A percentile compares a stretch with the other conserved stretches of the same genome.
Conservation (phyloP, 2,888 invertebrate species). For the Drosophila barbarae region DNA sequence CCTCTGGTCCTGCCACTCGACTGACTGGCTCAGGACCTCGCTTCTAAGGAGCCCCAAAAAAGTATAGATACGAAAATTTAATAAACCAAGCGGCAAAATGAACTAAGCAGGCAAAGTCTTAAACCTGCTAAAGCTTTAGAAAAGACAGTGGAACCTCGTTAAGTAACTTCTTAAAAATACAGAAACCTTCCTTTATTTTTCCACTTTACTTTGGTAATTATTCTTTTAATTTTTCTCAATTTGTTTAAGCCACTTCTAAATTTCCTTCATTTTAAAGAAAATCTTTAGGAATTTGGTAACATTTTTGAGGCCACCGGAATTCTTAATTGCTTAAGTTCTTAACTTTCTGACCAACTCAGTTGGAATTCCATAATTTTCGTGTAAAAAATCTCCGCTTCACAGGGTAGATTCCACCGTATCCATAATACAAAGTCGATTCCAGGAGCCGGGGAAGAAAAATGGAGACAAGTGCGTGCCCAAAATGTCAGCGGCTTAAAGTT, state of each 20-base stretch:
- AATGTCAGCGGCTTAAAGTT: slow-evolving; percentile 71
- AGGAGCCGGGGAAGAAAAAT: slow-evolving; percentile 17
- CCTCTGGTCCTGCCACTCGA: slow-evolving; percentile 43
- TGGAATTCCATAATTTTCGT: not conserved
- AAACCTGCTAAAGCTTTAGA: slow-evolving; percentile 36
- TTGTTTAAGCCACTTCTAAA: no score
- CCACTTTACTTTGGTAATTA: no score
- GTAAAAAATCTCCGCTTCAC: not conserved
- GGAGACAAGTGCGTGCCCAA: slow-evolving; percentile 66
- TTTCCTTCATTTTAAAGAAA: not conserved
- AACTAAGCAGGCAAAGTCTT: slow-evolving; percentile 43
- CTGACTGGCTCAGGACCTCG: slow-evolving; percentile 17
- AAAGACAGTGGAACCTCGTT: slow-evolving; percentile 34
- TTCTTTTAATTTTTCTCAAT: no score
- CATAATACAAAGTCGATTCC: slow-evolving; percentile 11
- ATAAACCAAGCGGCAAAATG: slow-evolving; percentile 65
- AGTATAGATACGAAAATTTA: slow-evolving; percentile 64
- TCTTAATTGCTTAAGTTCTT: not conserved
- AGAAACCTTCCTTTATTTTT: no score
- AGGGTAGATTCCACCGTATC: slow-evolving; percentile 13
- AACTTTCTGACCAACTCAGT: not conserved
- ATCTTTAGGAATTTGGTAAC: not conserved
- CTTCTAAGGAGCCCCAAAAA: slow-evolving; percentile 17
- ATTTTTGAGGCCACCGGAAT: slow-evolving; percentile 1
- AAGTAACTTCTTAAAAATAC: no score